Evolutionary conservation across 1,140 invertebrate species (phyloP), one percentile per base, ranked within the genome.

Genomic region (Zaprionus gabonicus): DNA sequence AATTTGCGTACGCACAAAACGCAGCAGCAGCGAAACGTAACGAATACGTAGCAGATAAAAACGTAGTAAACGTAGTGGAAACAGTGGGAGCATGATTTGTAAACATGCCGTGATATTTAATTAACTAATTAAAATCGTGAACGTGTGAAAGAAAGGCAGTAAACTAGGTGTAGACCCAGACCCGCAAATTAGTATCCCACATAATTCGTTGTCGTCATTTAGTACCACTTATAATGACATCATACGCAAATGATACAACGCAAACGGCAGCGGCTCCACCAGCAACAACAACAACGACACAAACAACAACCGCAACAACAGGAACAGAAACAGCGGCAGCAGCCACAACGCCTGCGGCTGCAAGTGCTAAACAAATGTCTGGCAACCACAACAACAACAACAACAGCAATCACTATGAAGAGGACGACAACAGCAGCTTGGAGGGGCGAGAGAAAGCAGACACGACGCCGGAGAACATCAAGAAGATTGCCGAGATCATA

Each of bases 401-500:
- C 49, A 58, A 49, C n/a, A 38, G 25, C 49, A 51, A 56, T 17
- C 27, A 23, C 1, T 84, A 80, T n/a, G 53, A 72, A 44, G 85
- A 90, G 15, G 81, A 90, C 1, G 85, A 88, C 72, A 81, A 76
- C 69, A 85, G 74, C 59, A 87, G 83, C 62, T 91, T 90, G 46
- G 88, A 91, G 71, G 91, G 91, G 1, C 75, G 81, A 2, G 91
- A 92, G 57, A 92, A 92, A 79, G 76, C 85, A 65, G 91, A 92
- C 63, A 86, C 87, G 31, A 92, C 91, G 9, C 91, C 91, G 56
- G 91, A 92, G 36, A 92, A 92, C 65, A 71, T 92, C 36, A 92
- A 92, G 78, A 92, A 92, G 75, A 92, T 92, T 51, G 80, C 83
- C 64, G 91, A 92, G 78, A 88, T 92, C 57, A 92, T 92, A 68